phyloP scores from a whole-genome alignment of 1,140 invertebrate species.

The Drosophila miranda region DNA sequence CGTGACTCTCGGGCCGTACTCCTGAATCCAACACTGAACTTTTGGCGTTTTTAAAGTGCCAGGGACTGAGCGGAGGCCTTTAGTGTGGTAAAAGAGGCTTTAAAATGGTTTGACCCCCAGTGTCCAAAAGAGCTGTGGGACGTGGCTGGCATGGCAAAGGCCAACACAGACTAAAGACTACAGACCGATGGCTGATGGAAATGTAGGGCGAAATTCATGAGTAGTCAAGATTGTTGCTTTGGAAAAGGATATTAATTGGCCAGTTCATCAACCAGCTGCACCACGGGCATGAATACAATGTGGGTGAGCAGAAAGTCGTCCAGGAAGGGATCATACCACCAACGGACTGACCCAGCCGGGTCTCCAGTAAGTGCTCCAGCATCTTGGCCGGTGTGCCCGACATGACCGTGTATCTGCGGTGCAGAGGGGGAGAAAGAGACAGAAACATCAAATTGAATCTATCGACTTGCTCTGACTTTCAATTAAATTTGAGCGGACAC shows the following conservation, averaged over 20 bases:
- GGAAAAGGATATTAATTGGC: slow-evolving; percentile 90
- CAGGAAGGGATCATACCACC: slow-evolving; percentile 86
- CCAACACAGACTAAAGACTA: no score
- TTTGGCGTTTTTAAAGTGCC: slow-evolving; percentile 56
- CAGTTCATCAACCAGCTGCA: slow-evolving; percentile 89
- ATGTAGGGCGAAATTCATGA: slow-evolving; percentile 8
- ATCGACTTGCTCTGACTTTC: slow-evolving; percentile 6
- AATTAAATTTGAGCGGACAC: slow-evolving; percentile 34
- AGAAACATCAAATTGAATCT: slow-evolving; percentile 40
- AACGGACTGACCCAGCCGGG: slow-evolving; percentile 86
- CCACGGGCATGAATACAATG: slow-evolving; percentile 92
- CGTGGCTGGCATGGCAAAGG: slow-evolving; percentile 19
- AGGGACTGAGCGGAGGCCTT: slow-evolving; percentile 3
- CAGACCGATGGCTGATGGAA: background rate
- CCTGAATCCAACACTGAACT: slow-evolving; percentile 2
- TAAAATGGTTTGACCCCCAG: slow-evolving; percentile 23
- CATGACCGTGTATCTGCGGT: slow-evolving; percentile 92
- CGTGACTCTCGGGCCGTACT: slow-evolving; percentile 57
- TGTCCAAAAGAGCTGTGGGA: slow-evolving; percentile 8
- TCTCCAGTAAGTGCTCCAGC: slow-evolving; percentile 93
- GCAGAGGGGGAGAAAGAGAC: background rate
- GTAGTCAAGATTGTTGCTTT: slow-evolving; percentile 32
- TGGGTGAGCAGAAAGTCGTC: slow-evolving; percentile 95
- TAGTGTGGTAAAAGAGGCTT: slow-evolving; percentile 23
- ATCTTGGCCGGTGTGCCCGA: slow-evolving; percentile 94